Evolutionary conservation across 2,797 vertebrate species (phyloP).

Genomic region (Pseudotriccus pelzelni): DNA sequence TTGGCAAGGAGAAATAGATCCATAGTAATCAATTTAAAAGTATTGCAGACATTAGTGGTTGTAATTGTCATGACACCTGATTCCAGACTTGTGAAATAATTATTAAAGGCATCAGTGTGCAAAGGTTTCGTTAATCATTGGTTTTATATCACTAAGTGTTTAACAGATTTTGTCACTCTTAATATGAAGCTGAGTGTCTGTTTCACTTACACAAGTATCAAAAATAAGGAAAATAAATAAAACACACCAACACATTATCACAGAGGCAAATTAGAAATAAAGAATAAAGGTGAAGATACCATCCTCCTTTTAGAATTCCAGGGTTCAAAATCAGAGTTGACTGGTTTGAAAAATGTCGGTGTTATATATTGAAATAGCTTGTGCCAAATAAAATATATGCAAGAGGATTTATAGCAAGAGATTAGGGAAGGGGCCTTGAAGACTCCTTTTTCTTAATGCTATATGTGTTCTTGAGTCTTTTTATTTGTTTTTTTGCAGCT

Average conservation of each 20-base stretch:
- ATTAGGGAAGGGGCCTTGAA: slow-evolving; percentile 37
- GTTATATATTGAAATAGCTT: slow-evolving; percentile 30
- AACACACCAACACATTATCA: background rate
- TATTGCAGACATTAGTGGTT: slow-evolving; percentile 42
- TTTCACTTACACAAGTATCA: background rate
- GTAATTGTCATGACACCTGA: slow-evolving; percentile 38
- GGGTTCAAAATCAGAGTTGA: background rate
- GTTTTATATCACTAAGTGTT: slow-evolving; percentile 23
- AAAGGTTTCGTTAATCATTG: slow-evolving; percentile 40
- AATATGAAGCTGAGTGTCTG: background rate
- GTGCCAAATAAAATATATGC: slow-evolving; percentile 42
- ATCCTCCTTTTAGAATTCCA: background rate
- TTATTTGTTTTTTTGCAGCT: background rate
- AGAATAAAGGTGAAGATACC: background rate
- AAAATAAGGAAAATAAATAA: background rate
- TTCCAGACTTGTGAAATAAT: slow-evolving; percentile 39
- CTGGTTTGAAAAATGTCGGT: slow-evolving; percentile 39
- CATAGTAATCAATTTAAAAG: slow-evolving; percentile 52
- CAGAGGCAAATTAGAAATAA: background rate
- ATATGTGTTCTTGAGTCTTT: background rate
- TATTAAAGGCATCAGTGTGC: background rate
- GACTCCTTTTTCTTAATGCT: slow-evolving; percentile 25
- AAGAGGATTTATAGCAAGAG: slow-evolving; percentile 27
- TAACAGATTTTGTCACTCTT: background rate
- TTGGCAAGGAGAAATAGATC: slow-evolving; percentile 16